Conservation (phyloP, 2,113 vertebrate species). For the Galemys pyrenaicus region DNA sequence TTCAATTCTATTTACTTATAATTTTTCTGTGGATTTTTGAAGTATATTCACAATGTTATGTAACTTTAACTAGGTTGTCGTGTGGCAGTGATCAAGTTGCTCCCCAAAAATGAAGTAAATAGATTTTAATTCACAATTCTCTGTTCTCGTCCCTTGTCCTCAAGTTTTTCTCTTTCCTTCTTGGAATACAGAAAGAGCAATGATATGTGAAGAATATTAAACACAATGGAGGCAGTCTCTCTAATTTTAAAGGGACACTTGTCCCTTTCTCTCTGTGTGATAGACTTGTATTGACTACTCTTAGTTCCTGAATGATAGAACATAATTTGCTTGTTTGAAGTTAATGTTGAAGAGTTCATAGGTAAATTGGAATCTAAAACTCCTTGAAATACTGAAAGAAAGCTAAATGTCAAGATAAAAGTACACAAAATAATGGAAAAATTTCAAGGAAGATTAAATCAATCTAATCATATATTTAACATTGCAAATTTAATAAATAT, state of each 20-base stretch:
- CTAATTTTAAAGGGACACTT: neutral
- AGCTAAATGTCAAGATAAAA: neutral
- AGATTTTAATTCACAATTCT: neutral
- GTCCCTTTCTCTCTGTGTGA: neutral
- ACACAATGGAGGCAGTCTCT: neutral
- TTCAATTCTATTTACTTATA: neutral
- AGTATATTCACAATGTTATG: conserved; percentile 29
- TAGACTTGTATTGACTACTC: neutral
- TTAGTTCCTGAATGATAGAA: neutral
- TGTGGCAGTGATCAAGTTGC: neutral
- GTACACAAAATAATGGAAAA: neutral
- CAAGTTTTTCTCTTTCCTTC: neutral
- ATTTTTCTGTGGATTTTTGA: conserved; percentile 2
- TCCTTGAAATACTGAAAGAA: neutral
- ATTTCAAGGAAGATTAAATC: conserved; percentile 10
- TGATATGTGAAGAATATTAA: neutral
- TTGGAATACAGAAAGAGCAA: conserved; percentile 4
- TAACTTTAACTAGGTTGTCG: neutral
- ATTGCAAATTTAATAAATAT: conserved; percentile 7
- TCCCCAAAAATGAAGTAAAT: conserved; percentile 21
- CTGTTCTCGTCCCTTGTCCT: neutral
- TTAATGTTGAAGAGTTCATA: neutral
- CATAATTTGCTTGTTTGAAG: neutral
- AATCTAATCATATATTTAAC: neutral
- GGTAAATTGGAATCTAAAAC: conserved; percentile 8